phyloP scores from a whole-genome alignment of 1,140 invertebrate species.

The Plodia interpunctella region DNA sequence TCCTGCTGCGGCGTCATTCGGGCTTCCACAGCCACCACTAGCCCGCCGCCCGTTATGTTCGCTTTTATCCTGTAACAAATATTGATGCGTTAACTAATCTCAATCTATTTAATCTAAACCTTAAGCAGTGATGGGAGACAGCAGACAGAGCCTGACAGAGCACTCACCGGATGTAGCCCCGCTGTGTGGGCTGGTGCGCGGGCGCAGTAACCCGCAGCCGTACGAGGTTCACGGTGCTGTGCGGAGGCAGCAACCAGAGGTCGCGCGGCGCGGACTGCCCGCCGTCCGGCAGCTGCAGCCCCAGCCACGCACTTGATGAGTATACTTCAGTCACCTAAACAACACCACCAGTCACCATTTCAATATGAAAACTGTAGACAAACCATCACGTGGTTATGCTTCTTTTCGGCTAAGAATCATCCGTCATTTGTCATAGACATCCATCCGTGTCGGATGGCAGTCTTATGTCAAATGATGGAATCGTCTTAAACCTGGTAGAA shows the following conservation, averaged over 20 bases:
- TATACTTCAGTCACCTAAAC: conserved; percentile 90
- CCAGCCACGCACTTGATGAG: conserved; percentile 93
- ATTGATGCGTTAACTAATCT: neutral
- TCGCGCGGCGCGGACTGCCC: conserved; percentile 79
- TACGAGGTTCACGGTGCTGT: conserved; percentile 92
- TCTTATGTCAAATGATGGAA: too few species aligned
- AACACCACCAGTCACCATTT: too few species aligned
- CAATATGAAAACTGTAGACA: too few species aligned
- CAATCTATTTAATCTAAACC: too few species aligned
- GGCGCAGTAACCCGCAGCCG: conserved; percentile 86
- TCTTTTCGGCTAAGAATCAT: too few species aligned
- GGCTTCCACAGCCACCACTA: conserved; percentile 65
- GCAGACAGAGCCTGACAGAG: too few species aligned
- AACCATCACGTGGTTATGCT: too few species aligned
- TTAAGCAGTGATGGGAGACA: too few species aligned
- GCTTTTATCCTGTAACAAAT: conserved; percentile 34
- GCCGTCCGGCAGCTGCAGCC: conserved; percentile 88
- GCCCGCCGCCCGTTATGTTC: conserved; percentile 50
- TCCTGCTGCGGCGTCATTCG: conserved; percentile 47
- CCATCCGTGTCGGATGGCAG: too few species aligned
- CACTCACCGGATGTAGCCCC: conserved; percentile 9
- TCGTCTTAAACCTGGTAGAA: too few species aligned
- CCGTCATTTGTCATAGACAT: too few species aligned
- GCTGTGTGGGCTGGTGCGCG: conserved; percentile 63
- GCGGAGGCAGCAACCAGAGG: conserved; percentile 94